Base-by-base conservation (phyloP, 1,140 invertebrate genomes). In the Meloidogyne hapla region DNA sequence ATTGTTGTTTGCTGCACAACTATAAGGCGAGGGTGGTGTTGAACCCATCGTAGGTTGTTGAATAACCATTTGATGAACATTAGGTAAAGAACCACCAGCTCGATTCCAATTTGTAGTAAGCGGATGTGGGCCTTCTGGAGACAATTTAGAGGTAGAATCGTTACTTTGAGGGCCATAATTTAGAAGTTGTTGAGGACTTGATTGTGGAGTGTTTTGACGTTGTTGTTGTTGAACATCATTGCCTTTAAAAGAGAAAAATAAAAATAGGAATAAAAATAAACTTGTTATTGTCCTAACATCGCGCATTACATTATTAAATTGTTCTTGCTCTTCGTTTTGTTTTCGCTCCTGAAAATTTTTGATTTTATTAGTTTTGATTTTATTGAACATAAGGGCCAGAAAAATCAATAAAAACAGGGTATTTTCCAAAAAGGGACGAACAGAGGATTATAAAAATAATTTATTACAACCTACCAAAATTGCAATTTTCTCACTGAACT, bases 401-500 rank as follows among this genome's bases (percentile, higher is more conserved):
- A n/a, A n/a, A n/a, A n/a, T n/a, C n/a, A n/a, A n/a, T n/a, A n/a
- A n/a, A n/a, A n/a, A n/a, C n/a, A n/a, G n/a, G n/a, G n/a, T n/a
- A n/a, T n/a, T n/a, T n/a, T n/a, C n/a, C n/a, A n/a, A n/a, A n/a
- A n/a, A n/a, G n/a, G n/a, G n/a, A n/a, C n/a, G n/a, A n/a, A n/a
- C n/a, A n/a, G n/a, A n/a, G n/a, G n/a, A n/a, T n/a, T n/a, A n/a
- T 48, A 71, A 74, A 71, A 45, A 48, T 15, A 13, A 40, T 18
- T 64, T 18, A 13, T 48, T 15, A 70, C n/a, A 71, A 56, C 28
- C 56, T 40, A 69, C 74, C 33, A 79, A 69, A 38, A 79, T 79
- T 42, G 78, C 84, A 66, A 86, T 86, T 75, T 86, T 86, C 65
- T 86, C 84, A 79, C 85, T 87, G 70, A 86, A 86, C 69, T 86